Percentiles rank a stretch among this genome's conserved stretches.
These are phyloP conservation scores for Tholera decimalis DNA, from an alignment of 2,888 invertebrate species.

Conservation along the genomic window DNA sequence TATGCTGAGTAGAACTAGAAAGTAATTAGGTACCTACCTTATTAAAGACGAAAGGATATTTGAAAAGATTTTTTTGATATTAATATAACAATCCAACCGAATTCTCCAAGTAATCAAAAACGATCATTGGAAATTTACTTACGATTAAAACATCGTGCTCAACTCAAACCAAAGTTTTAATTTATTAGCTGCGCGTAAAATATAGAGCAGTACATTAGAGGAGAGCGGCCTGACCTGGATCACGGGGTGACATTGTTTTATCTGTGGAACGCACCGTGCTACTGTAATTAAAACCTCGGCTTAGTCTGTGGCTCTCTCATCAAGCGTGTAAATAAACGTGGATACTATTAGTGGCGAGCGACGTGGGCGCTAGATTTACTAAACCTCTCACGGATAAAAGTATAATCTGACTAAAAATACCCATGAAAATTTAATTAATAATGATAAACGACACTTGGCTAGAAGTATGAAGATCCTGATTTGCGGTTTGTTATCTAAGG, in stretches of 20 bases:
- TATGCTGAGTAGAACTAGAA: no score
- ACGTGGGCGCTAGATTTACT: slow-evolving; percentile 30
- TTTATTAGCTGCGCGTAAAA: slow-evolving; percentile 45
- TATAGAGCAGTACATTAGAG: slow-evolving; percentile 41
- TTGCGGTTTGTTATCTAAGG: no score
- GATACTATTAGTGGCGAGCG: slow-evolving; percentile 31
- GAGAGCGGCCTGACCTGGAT: slow-evolving; percentile 72
- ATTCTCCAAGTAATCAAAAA: background rate
- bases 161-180: slow-evolving; percentile 23
- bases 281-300: slow-evolving; percentile 75
- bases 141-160: slow-evolving; percentile 1
- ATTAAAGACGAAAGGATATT: background rate
- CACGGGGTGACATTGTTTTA: slow-evolving; percentile 71
- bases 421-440: slow-evolving; percentile 23
- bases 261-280: slow-evolving; percentile 69
- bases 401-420: slow-evolving; percentile 23
- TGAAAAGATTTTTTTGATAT: background rate
- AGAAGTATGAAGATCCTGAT: slow-evolving; percentile 7
- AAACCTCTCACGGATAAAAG: slow-evolving; percentile 25
- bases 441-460: background rate
- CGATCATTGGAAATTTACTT: background rate
- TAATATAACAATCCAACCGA: background rate
- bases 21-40: no score
- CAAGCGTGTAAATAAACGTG: slow-evolving; percentile 65
- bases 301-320: slow-evolving; percentile 66